These are phyloP conservation scores for Caenorhabditis tropicalis DNA, from an alignment of 1,140 invertebrate species.

Conservation along the genomic window DNA sequence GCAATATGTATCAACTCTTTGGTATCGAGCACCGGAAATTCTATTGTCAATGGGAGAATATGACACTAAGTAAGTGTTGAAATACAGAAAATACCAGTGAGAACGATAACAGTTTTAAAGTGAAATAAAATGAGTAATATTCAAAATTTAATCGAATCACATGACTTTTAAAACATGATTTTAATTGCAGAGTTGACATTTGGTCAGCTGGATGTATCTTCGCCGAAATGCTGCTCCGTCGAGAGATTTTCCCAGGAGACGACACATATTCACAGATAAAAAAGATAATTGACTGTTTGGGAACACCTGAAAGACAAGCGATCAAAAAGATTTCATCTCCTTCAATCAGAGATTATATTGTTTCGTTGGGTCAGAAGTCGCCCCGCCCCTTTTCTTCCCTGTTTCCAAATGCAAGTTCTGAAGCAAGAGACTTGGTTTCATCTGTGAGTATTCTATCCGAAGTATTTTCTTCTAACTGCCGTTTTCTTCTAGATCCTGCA, in stretches of 20 bases:
- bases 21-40: slow-evolving; percentile 83
- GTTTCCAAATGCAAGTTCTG: slow-evolving; percentile 50
- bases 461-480: neutral
- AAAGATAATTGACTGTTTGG: slow-evolving; percentile 58
- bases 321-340: slow-evolving; percentile 49
- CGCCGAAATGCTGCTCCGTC: slow-evolving; percentile 88
- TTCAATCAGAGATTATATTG: slow-evolving; percentile 53
- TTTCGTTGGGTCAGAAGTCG: slow-evolving; percentile 40
- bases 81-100: neutral
- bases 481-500: slow-evolving; percentile 55
- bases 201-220: slow-evolving; percentile 99
- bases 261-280: slow-evolving; percentile 77
- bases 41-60: slow-evolving; percentile 93
- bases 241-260: slow-evolving; percentile 95
- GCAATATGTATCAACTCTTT: slow-evolving; percentile 58
- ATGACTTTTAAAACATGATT: too few relatives aligned
- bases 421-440: slow-evolving; percentile 47
- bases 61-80: slow-evolving; percentile 53
- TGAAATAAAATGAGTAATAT: neutral
- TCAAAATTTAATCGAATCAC: too few relatives aligned
- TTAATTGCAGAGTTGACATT: slow-evolving; percentile 83
- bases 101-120: neutral
- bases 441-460: neutral
- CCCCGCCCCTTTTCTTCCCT: slow-evolving; percentile 34
- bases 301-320: slow-evolving; percentile 55